Percentiles rank a stretch among this genome's conserved stretches.
phyloP scores from a whole-genome alignment of 2,888 invertebrate genomes.

The Ischnus inquisitorius region DNA sequence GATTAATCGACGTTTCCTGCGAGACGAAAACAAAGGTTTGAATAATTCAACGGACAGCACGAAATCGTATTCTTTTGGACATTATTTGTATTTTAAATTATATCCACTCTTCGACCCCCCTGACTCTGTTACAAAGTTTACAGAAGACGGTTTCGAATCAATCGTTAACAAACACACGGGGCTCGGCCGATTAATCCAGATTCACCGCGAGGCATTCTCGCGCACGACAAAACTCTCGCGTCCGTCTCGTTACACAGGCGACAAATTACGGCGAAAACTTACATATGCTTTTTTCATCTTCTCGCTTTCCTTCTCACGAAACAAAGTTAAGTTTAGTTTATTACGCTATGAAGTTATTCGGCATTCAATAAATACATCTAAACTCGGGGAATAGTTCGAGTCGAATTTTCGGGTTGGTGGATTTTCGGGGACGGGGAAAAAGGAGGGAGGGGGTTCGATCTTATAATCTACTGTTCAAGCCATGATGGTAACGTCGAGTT shows the following conservation, averaged over 20 bases:
- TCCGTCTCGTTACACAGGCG: background rate
- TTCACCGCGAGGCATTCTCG: constrained; percentile 39
- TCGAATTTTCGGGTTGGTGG: constrained; percentile 38
- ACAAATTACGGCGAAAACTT: constrained; percentile 44
- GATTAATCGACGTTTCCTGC: too few species aligned
- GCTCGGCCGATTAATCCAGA: constrained; percentile 35
- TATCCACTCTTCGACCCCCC: constrained; percentile 42
- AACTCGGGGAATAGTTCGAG: constrained; percentile 58
- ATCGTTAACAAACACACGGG: constrained; percentile 22
- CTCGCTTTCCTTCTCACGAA: constrained; percentile 38
- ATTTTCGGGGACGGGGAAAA: constrained; percentile 2
- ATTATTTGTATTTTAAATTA: constrained; percentile 64
- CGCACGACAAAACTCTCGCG: background rate
- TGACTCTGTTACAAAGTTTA: constrained; percentile 52
- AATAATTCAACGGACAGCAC: background rate
- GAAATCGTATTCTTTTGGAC: constrained; percentile 38
- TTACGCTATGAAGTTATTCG: constrained; percentile 61
- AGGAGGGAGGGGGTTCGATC: background rate
- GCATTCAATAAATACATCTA: constrained; percentile 50
- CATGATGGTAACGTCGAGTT: constrained; percentile 92
- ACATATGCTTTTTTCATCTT: constrained; percentile 21
- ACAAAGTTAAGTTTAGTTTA: constrained; percentile 43
- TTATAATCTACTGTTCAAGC: constrained; percentile 90
- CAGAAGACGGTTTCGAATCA: constrained; percentile 45
- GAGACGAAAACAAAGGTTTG: background rate